These are phyloP conservation scores for Carassius auratus DNA, from an alignment of 2,113 vertebrate species.

Conservation along the genomic window DNA sequence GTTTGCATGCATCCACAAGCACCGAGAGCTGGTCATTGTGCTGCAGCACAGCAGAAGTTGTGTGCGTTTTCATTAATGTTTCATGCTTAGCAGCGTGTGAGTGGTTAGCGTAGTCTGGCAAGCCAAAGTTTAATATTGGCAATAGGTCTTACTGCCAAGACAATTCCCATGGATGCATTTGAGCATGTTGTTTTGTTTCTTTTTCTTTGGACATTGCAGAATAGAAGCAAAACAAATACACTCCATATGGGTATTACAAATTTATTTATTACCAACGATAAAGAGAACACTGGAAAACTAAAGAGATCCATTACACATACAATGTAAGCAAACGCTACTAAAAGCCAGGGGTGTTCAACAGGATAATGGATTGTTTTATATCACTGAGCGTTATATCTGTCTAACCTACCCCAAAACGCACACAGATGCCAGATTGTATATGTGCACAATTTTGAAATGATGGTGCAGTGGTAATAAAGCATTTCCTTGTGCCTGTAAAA, in stretches of 20 bases:
- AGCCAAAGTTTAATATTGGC: constrained; percentile 57
- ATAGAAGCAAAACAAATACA: constrained; percentile 34
- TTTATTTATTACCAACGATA: constrained; percentile 41
- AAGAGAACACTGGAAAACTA: constrained; percentile 30
- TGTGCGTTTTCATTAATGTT: constrained; percentile 54
- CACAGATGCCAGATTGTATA: background rate
- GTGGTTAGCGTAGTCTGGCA: constrained; percentile 44
- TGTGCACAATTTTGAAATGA: constrained; percentile 20
- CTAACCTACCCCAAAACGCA: background rate
- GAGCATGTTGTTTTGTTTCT: constrained; percentile 33
- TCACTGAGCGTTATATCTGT: constrained; percentile 12
- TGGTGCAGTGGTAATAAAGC: background rate
- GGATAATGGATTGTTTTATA: background rate
- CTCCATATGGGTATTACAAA: constrained; percentile 14
- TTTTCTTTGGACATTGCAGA: constrained; percentile 53
- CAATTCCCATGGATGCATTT: constrained; percentile 56
- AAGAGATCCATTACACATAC: constrained; percentile 35
- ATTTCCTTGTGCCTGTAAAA: background rate
- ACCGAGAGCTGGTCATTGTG: constrained; percentile 30
- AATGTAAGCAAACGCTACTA: constrained; percentile 20
- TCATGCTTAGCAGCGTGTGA: constrained; percentile 46
- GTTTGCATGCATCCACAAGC: constrained; percentile 13
- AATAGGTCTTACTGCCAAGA: constrained; percentile 55
- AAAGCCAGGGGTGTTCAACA: background rate
- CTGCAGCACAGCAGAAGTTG: constrained; percentile 2